Percentiles rank a stretch among this genome's conserved stretches.
Conservation (phyloP, 2,113 vertebrate species). For the Bucco capensis region DNA sequence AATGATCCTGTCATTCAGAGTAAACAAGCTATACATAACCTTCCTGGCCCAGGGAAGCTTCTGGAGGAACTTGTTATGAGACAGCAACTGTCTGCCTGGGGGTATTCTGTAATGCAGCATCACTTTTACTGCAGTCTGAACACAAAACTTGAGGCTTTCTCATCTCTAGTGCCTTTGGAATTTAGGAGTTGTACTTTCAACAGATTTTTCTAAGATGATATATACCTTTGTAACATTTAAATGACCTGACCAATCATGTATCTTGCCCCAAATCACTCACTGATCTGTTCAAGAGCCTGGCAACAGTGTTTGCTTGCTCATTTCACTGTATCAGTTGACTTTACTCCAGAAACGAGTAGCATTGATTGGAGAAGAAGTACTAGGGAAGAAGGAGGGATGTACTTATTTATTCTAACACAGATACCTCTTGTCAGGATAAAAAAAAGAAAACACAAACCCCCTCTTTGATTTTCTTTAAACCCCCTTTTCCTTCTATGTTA, state of each 20-base stretch:
- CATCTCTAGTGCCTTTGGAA: not conserved
- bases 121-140: not conserved
- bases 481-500: not conserved
- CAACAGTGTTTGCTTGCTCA: not conserved
- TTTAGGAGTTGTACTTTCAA: not conserved
- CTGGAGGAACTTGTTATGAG: not conserved
- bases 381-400: not conserved
- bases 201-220: not conserved
- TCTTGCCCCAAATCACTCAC: not conserved
- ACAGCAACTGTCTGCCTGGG: not conserved
- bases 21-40: not conserved
- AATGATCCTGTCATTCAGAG: not conserved
- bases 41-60: not conserved
- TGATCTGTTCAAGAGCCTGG: not conserved
- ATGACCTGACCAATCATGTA: not conserved
- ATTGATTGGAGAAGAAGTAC: not conserved
- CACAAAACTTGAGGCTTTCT: not conserved
- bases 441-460: not conserved
- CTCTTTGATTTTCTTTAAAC: not conserved
- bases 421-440: not conserved
- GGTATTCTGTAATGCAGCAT: not conserved
- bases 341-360: not conserved
- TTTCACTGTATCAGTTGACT: not conserved
- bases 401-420: not conserved
- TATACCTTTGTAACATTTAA: not conserved